phyloP scores from a whole-genome alignment of 1,140 invertebrate species.

The Rhynchophorus ferrugineus region DNA sequence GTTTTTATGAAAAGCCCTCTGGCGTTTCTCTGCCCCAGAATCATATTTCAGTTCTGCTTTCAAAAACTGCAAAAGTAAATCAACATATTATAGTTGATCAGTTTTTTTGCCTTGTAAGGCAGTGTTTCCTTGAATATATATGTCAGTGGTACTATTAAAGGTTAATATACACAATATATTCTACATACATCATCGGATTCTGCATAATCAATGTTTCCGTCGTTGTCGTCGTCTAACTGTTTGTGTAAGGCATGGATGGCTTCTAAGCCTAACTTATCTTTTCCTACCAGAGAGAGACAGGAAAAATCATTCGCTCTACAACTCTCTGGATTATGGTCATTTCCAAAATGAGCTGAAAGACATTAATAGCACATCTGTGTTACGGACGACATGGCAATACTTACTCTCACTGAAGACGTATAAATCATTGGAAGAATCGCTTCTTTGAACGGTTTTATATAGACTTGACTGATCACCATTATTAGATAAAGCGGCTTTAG shows the following conservation, averaged over 20 bases:
- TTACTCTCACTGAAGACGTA: conserved; percentile 16
- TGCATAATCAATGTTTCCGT: conserved; percentile 88
- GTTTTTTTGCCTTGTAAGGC: neutral
- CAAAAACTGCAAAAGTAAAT: conserved; percentile 63
- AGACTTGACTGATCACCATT: conserved; percentile 3
- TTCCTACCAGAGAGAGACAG: conserved; percentile 61
- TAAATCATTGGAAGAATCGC: conserved; percentile 11
- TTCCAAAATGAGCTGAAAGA: conserved; percentile 23
- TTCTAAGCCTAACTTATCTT: conserved; percentile 77
- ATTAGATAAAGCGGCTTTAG: conserved; percentile 7
- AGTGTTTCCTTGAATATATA: neutral
- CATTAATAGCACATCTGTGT: neutral
- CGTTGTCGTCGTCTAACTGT: conserved; percentile 88
- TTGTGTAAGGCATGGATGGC: conserved; percentile 81
- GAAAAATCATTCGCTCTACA: conserved; percentile 59
- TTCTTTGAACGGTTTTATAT: conserved; percentile 16
- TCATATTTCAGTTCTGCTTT: conserved; percentile 91
- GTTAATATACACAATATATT: conserved; percentile 5
- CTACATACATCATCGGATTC: conserved; percentile 87
- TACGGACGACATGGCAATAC: neutral
- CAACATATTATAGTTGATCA: neutral
- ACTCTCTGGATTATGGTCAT: conserved; percentile 39
- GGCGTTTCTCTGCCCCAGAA: conserved; percentile 81
- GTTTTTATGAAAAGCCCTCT: conserved; percentile 87
- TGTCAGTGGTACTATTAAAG: neutral